Evolutionary conservation across 2,888 invertebrate species (phyloP), one percentile per base, ranked within the genome.

Genomic region (Rhorus exstirpatorius): DNA sequence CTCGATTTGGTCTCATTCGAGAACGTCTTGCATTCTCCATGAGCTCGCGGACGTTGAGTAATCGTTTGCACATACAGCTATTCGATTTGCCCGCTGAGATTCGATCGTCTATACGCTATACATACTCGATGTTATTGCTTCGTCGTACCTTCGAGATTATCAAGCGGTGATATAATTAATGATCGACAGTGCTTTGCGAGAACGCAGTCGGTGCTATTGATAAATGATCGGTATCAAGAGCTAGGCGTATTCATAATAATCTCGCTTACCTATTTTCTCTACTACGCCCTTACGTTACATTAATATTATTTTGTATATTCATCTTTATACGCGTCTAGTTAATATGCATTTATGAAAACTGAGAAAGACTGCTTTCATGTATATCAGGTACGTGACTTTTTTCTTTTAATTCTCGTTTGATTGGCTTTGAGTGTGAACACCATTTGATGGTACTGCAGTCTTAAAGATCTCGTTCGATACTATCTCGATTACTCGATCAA

Each of bases 1-100:
- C 79, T 82, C 75, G 51, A 79, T 79, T 82, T 75, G 75, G 82
- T 78, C 19, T 75, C 79, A 31, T 41, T 26, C 60, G 79, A 75
- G 49, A 58, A 41, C 41, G 63, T 61, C 61, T 68, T 35, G 44
- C 68, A 61, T 68, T 81, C 53, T 60, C 74, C 77, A 38, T 63
- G 67, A 44, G 31, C 38, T 53, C 31, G n/a, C n/a, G 26, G 82
- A 82, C 82, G 24, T 82, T 82, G 82, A 82, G 51, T 65, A 79
- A 82, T 82, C 82, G 79, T 82, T 79, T 55, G 75, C 75, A 78
- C 79, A 79, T 79, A 71, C 74, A 26, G 70, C 76, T 70, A 75
- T 75, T 82, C 75, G 75, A 79, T 70, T 70, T 31, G 58, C 55
- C 41, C 67, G 67, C 68, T 41, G 63, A 44, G 79, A 82, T 79